Conservation (phyloP, 1,140 invertebrate genomes). For the Nixonia krombeini region DNA sequence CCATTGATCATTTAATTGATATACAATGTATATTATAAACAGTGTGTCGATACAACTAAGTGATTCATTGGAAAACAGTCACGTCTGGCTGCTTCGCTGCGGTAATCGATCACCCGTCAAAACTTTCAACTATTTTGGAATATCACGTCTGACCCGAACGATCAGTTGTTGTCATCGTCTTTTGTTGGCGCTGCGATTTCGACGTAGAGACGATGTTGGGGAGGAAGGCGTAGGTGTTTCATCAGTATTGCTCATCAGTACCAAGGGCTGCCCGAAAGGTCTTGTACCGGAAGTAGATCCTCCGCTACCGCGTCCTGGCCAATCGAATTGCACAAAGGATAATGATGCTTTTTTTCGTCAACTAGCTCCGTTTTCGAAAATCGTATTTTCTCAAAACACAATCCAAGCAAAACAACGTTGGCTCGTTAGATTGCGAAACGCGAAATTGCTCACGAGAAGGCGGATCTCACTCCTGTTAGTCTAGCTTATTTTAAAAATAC, state of each 20-base stretch:
- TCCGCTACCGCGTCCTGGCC: constrained; percentile 59
- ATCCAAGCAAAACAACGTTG: neutral
- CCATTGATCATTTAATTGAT: no score
- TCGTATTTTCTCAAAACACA: neutral
- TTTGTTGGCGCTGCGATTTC: constrained; percentile 54
- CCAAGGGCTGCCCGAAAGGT: constrained; percentile 82
- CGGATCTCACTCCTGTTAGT: no score
- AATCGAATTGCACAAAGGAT: constrained; percentile 54
- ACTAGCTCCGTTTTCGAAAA: neutral
- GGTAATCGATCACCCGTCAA: neutral
- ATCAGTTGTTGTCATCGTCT: constrained; percentile 49
- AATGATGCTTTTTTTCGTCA: constrained; percentile 10
- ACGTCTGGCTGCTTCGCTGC: no score
- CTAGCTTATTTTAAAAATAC: no score
- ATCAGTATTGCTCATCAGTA: constrained; percentile 72
- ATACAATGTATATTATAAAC: no score
- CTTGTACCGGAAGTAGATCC: constrained; percentile 75
- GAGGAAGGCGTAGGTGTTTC: constrained; percentile 66
- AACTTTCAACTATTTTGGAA: neutral
- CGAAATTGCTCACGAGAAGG: neutral
- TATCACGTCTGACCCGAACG: neutral
- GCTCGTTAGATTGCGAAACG: neutral
- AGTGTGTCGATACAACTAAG: no score
- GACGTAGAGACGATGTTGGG: constrained; percentile 58
- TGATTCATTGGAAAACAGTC: no score